Evolutionary conservation across 2,888 invertebrate species (phyloP).

Genomic region (Hypolimnas misippus): DNA sequence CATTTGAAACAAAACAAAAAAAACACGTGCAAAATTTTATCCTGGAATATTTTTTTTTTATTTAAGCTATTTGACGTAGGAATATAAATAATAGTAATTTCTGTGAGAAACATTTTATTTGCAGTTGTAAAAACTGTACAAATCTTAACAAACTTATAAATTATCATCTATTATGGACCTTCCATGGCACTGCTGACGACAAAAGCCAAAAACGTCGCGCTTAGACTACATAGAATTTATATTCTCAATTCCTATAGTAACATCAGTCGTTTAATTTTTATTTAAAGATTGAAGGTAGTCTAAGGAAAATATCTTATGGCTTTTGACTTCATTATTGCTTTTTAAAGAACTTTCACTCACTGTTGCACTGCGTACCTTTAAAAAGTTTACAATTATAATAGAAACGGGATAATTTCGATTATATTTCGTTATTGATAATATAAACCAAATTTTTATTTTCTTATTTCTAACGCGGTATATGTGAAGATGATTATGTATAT

Average conservation of each 20-base stretch:
- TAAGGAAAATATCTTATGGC: conserved; percentile 39
- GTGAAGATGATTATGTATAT: conserved; percentile 66
- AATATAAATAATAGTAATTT: conserved; percentile 51
- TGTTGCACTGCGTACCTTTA: conserved; percentile 32
- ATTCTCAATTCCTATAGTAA: conserved; percentile 50
- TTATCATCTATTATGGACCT: conserved; percentile 82
- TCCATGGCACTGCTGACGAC: conserved; percentile 77
- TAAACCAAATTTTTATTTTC: conserved; percentile 48
- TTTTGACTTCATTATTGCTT: conserved; percentile 45
- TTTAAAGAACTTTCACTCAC: conserved; percentile 36
- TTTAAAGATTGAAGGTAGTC: conserved; percentile 27
- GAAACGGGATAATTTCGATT: conserved; percentile 36
- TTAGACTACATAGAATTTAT: conserved; percentile 43
- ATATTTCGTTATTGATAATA: conserved; percentile 31
- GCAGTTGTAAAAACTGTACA: conserved; percentile 85
- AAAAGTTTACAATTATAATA: conserved; percentile 35
- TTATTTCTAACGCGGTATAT: conserved; percentile 63
- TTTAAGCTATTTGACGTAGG: too few relatives aligned
- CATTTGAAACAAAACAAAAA: too few relatives aligned
- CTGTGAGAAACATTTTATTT: conserved; percentile 82
- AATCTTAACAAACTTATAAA: conserved; percentile 84
- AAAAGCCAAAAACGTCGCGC: conserved; percentile 48
- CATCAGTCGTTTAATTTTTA: conserved; percentile 56
- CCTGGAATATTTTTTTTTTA: too few relatives aligned
- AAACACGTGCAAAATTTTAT: too few relatives aligned